Evolutionary conservation across 2,888 invertebrate species (phyloP), one percentile per base, ranked within the genome.

Genomic region (Scaptomyza cyrtandrae): DNA sequence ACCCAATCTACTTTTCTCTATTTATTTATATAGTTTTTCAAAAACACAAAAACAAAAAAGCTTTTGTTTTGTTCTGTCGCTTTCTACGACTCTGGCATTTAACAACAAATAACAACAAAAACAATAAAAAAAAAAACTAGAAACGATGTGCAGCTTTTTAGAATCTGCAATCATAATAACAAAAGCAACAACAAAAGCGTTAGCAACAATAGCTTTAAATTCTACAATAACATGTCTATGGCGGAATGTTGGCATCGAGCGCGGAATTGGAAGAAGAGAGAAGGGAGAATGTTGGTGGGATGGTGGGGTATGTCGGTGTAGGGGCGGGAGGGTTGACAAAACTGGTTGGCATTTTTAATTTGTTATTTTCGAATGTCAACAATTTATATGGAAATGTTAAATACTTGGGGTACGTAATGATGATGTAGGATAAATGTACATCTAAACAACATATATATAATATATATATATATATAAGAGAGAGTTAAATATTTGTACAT

Each of bases 1-100:
- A 72, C 75, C 72, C 77, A 72, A 62, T 75, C 72, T 50, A 76
- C 54, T 69, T 19, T 53, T 45, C 24, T 19, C 4, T 5, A n/a
- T 19, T 10, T 19, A 29, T 44, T 68, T 37, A 19, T 19, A 1
- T 31, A 52, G 9, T 43, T 57, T 9, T 43, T 52, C 14, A n/a
- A 6, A n/a, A n/a, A n/a, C n/a, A n/a, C n/a, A 19, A 19, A 19
- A 19, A 19, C 1, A 19, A 19, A 19, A n/a, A 46, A 10, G 50
- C 19, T 45, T 56, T 70, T 55, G 31, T 55, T 48, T 19, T 19
- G 43, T 43, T 43, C 19, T 39, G 14, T 39, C 39, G 39, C 39
- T 39, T 39, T 39, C 39, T 39, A 39, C 37, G 37, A 2, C 37
- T 37, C 2, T 37, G 33, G 33, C 33, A 35, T 37, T 37, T 37